A percentile compares a stretch with the other conserved stretches of the same genome.
Conservation (phyloP, 2,113 vertebrate genomes). For the Pachypanchax playfairii region DNA sequence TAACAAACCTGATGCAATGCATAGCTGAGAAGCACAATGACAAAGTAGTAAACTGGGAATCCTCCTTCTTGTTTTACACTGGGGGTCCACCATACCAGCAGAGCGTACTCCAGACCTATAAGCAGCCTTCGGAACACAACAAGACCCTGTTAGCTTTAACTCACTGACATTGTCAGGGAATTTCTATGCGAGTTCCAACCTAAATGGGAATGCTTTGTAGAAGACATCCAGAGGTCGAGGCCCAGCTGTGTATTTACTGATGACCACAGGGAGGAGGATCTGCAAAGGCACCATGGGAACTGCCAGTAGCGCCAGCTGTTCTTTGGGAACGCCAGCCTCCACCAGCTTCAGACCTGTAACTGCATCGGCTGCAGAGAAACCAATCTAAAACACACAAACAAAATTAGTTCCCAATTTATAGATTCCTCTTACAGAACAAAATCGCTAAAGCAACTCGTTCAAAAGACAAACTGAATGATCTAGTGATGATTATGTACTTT, state of each 20-base stretch:
- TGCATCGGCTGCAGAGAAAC: slow-evolving; percentile 95
- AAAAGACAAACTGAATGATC: too few species aligned
- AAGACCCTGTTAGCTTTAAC: neutral
- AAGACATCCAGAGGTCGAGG: slow-evolving; percentile 92
- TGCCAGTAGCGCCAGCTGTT: slow-evolving; percentile 91
- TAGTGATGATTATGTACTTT: slow-evolving; percentile 80
- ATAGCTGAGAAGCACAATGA: slow-evolving; percentile 89
- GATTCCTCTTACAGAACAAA: too few species aligned
- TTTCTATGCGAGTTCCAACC: slow-evolving; percentile 72
- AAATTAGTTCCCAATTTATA: too few species aligned
- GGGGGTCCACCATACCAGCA: slow-evolving; percentile 97
- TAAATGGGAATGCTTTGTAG: slow-evolving; percentile 96
- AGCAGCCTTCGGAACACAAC: slow-evolving; percentile 81
- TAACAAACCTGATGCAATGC: slow-evolving; percentile 90
- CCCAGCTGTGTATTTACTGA: slow-evolving; percentile 97
- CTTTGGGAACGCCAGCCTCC: slow-evolving; percentile 96
- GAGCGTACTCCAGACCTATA: slow-evolving; percentile 89
- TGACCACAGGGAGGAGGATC: slow-evolving; percentile 91
- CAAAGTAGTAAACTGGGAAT: slow-evolving; percentile 93
- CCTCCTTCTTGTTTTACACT: slow-evolving; percentile 87
- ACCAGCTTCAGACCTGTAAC: slow-evolving; percentile 96
- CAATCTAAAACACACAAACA: slow-evolving; percentile 80
- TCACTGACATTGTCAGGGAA: neutral
- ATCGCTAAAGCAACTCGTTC: too few species aligned
- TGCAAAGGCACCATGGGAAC: slow-evolving; percentile 98